phyloP scores from a whole-genome alignment of 2,797 vertebrate species.

The Diceros bicornis region DNA sequence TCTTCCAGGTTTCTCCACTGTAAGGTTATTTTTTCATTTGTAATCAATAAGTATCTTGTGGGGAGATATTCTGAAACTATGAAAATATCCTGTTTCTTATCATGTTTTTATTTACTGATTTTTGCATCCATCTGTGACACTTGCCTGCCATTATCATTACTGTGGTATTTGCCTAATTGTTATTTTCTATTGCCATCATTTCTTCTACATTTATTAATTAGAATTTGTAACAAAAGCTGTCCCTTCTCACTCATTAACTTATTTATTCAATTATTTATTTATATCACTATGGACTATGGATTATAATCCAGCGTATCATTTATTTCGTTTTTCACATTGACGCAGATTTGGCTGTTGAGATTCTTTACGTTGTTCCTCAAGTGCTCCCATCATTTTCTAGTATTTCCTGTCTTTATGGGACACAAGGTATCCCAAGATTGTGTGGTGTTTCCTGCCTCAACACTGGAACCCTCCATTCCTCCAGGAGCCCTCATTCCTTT shows the following conservation, averaged over 20 bases:
- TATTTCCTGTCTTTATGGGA: slow-evolving; percentile 25
- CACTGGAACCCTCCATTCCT: background rate
- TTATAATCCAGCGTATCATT: background rate
- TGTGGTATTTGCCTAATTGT: background rate
- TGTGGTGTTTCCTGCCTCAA: background rate
- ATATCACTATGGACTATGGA: background rate
- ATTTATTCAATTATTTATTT: background rate
- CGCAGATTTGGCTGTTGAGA: background rate
- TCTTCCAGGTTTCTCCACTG: background rate
- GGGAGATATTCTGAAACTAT: slow-evolving; percentile 8
- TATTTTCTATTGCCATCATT: slow-evolving; percentile 53
- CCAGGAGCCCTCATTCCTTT: background rate
- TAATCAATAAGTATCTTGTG: slow-evolving; percentile 8
- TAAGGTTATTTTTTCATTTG: background rate
- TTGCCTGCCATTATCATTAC: background rate
- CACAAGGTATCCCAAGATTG: background rate
- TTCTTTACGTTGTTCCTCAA: slow-evolving; percentile 18
- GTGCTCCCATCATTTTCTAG: background rate
- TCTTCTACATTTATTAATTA: slow-evolving; percentile 38
- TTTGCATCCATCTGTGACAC: slow-evolving; percentile 60
- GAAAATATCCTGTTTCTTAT: slow-evolving; percentile 34
- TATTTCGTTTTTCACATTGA: slow-evolving; percentile 36
- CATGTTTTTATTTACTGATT: slow-evolving; percentile 12
- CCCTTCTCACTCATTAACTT: background rate
- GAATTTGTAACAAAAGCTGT: background rate